Evolutionary conservation across 2,113 vertebrate genomes (phyloP), one percentile per base, ranked within the genome.

Genomic region (Colius striatus): DNA sequence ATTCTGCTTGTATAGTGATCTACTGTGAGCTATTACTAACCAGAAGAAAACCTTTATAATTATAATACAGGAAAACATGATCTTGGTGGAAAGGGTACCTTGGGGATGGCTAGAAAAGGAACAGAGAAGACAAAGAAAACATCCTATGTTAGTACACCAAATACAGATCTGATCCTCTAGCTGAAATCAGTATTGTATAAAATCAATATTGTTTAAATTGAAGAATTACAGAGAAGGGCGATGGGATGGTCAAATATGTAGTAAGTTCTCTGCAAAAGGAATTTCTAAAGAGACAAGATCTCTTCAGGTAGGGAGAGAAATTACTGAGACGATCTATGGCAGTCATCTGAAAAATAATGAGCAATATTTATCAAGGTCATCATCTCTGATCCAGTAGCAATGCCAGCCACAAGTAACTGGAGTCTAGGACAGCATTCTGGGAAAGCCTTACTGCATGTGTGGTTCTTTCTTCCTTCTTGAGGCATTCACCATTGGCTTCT

Each of bases 271-370:
- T 66, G 51, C 5, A 57, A 32, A 48, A 80, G 89, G 8, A n/a
- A 6, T 34, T 68, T 61, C n/a, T 80, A 27, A 55, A 22, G 54
- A 79, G 43, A 47, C 13, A 90, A 79, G 26, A 26, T 26, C 36
- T 48, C 29, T 61, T 85, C 36, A 50, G 18, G 18, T n/a, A 74
- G 61, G 32, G 50, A 68, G 29, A 63, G 16, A 63, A 82, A 60
- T 0, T 0, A 41, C 19, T 17, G 27, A 55, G 48, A 62, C 8
- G 16, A 38, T 29, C 55, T 57, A 1, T 18, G 41, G 9, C 17
- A n/a, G 50, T 38, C 5, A 3, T 30, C 36, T 82, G 70, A 90
- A 74, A 84, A 41, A 36, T 38, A 71, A 67, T 36, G 23, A 77
- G 36, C 18, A 62, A 32, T 61, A 66, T 45, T 58, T 22, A 11